Evolutionary conservation across 2,797 vertebrate genomes (phyloP).

Genomic region (Nyctibius grandis): DNA sequence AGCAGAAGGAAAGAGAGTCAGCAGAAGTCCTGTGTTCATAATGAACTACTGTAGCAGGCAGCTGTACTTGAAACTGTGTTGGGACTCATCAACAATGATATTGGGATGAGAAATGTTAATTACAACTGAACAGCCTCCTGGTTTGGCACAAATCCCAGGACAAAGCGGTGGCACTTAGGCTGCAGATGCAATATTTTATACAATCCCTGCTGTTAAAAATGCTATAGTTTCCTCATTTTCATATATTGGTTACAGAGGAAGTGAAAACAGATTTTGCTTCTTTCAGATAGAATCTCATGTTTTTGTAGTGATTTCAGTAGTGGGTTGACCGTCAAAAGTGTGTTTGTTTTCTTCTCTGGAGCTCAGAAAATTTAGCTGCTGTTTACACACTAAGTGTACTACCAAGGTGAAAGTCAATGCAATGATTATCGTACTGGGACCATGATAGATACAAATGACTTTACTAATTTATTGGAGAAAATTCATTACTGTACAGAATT

Average conservation of each 20-base stretch:
- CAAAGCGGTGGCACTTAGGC: not conserved
- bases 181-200: not conserved
- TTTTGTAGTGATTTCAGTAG: not conserved
- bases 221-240: not conserved
- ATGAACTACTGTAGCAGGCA: conserved; percentile 9
- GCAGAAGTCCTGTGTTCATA: not conserved
- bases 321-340: not conserved
- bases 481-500: not conserved
- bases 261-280: not conserved
- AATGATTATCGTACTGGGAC: not conserved
- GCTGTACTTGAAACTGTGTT: conserved; percentile 12
- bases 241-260: not conserved
- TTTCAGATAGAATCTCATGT: not conserved
- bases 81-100: conserved; percentile 39
- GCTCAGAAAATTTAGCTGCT: not conserved
- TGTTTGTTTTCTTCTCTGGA: not conserved
- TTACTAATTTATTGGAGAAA: not conserved
- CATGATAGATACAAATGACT: not conserved
- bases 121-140: conserved; percentile 11
- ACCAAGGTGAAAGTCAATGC: conserved; percentile 11
- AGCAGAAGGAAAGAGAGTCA: conserved; percentile 27
- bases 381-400: not conserved
- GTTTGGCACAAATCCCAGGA: conserved; percentile 52
- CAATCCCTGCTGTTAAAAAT: not conserved
- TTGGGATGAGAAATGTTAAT: conserved; percentile 50